A percentile compares a stretch with the other conserved stretches of the same genome.
phyloP scores from a whole-genome alignment of 2,888 invertebrate species.

The Meta bourneti region DNA sequence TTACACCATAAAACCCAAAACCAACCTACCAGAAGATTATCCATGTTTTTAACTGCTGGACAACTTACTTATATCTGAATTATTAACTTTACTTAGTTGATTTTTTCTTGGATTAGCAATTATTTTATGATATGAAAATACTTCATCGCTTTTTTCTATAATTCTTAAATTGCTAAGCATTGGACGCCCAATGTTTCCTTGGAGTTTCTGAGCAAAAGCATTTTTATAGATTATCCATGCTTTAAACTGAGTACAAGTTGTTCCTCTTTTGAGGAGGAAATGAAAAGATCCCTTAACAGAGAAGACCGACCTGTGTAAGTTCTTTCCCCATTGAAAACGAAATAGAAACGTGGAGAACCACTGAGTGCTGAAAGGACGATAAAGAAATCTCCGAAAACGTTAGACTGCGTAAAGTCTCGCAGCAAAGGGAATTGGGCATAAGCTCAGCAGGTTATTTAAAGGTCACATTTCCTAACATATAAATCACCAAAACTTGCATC shows the following conservation, averaged over 20 bases:
- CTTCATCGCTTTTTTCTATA: not conserved
- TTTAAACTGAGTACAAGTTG: not conserved
- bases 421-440: not conserved
- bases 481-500: too few species aligned
- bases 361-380: constrained; percentile 38
- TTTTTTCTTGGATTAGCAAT: too few species aligned
- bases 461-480: too few species aligned
- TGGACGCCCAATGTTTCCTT: not conserved
- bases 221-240: not conserved
- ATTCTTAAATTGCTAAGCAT: not conserved
- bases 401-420: constrained; percentile 15
- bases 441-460: too few species aligned
- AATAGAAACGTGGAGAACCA: constrained; percentile 54
- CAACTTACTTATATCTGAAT: constrained; percentile 7
- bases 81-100: too few species aligned
- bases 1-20: too few species aligned
- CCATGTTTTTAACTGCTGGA: constrained; percentile 32
- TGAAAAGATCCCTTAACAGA: constrained; percentile 51
- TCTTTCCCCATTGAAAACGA: constrained; percentile 47
- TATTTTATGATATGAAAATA: too few species aligned
- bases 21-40: too few species aligned
- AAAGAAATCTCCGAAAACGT: constrained; percentile 45
- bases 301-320: constrained; percentile 40
- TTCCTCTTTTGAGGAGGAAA: constrained; percentile 55
- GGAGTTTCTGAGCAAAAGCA: too few species aligned